Conservation (phyloP, 35 echinoderm and acorn worm genomes). For the Acanthaster planci region DNA sequence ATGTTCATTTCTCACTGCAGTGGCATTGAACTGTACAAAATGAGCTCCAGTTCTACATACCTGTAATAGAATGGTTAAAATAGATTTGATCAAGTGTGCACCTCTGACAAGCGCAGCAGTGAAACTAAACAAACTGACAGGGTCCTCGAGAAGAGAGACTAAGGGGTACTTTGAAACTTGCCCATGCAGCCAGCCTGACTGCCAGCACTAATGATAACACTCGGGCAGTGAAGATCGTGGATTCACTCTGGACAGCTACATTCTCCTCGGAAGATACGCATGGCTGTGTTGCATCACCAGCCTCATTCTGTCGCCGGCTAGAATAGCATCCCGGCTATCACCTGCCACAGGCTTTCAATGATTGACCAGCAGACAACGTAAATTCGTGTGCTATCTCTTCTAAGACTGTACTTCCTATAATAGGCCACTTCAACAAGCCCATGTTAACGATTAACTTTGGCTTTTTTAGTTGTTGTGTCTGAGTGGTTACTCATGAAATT, state of each 20-base stretch:
- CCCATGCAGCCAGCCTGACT: not conserved
- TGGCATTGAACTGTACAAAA: too few relatives aligned
- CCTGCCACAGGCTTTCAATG: conserved; percentile 1
- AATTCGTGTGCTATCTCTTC: conserved; percentile 27
- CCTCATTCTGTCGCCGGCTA: too few relatives aligned
- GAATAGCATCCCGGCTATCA: conserved; percentile 8
- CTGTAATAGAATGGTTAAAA: too few relatives aligned
- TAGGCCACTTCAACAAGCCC: not conserved
- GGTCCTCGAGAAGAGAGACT: too few relatives aligned
- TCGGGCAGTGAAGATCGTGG: not conserved
- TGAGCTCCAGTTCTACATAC: too few relatives aligned
- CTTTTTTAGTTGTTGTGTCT: not conserved
- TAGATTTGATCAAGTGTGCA: too few relatives aligned
- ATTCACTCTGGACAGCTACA: not conserved
- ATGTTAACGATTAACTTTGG: conserved; percentile 4
- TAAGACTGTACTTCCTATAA: not conserved
- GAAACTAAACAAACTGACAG: too few relatives aligned
- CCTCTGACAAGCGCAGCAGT: too few relatives aligned
- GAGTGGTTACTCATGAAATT: conserved; percentile 25
- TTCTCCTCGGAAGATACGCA: not conserved
- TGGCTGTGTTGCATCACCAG: not conserved
- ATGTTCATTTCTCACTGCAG: too few relatives aligned
- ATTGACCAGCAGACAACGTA: not conserved
- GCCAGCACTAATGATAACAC: not conserved
- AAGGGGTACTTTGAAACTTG: not conserved